Evolutionary conservation across 2,797 vertebrate species (phyloP), one percentile per base, ranked within the genome.

Genomic region (Lepilemur ruficaudatus): DNA sequence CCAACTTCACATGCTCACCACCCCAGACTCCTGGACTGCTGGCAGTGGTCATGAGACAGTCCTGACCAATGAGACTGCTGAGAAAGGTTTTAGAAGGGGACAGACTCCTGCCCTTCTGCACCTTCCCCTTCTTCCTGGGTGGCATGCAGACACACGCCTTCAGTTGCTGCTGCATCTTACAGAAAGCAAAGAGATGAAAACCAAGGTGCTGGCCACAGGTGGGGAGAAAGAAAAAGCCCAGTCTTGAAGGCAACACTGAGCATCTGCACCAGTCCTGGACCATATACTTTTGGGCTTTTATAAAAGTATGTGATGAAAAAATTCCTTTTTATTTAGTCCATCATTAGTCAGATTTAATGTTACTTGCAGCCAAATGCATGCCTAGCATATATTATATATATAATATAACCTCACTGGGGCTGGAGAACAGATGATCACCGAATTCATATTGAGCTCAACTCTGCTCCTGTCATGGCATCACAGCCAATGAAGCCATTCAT

Each of bases 181-280:
- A 30, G 28, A 8, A 57, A 73, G 23, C 70, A 18, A 10, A 7
- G 41, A 84, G 32, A 79, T 13, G 43, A 43, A 73, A 43, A 3
- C 4, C 15, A 48, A 22, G 55, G 5, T 65, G 76, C 35, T 38
- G 10, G 4, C 10, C 35, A 52, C 2, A 0, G n/a, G 0, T 4
- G 22, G 2, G 52, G 23, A 72, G 48, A 32, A 32, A 46, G 41
- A 20, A 70, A 63, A 17, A 84, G 52, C 22, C 30, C 25, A 59
- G n/a, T 41, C 73, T 43, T 59, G 50, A 84, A 89, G 46, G 38
- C 23, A 57, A 23, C 30, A 32, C 0, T 80, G 41, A 84, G 32
- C 5, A 57, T 28, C 63, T n/a, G 38, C 28, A 75, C 38, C 20
- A 46, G 23, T 46, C 30, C 38, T 50, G 35, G 38, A 43, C 43